Conservation (phyloP, 1,140 invertebrate species). For the Heliothis subflexa region DNA sequence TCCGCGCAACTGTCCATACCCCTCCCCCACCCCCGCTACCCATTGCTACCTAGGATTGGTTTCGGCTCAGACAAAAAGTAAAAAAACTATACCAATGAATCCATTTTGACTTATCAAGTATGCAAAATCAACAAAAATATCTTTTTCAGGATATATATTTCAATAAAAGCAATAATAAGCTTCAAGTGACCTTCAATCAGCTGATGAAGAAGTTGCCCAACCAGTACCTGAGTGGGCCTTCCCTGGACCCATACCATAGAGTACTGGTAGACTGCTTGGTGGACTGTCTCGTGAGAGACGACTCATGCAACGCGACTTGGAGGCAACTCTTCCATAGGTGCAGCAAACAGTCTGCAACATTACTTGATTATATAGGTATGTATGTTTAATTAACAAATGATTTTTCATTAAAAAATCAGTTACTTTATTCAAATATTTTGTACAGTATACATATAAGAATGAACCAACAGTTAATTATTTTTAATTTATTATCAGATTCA, state of each 20-base stretch:
- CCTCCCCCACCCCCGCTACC: too few species aligned
- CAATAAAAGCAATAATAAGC: slow-evolving; percentile 75
- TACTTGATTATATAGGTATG: slow-evolving; percentile 80
- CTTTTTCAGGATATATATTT: slow-evolving; percentile 78
- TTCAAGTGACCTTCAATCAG: slow-evolving; percentile 82
- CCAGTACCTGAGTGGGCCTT: slow-evolving; percentile 71
- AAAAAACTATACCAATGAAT: too few species aligned
- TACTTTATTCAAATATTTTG: too few species aligned
- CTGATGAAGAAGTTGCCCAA: slow-evolving; percentile 82
- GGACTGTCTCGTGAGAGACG: slow-evolving; percentile 71
- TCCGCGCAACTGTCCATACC: too few species aligned
- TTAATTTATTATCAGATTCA: slow-evolving; percentile 58
- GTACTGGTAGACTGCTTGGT: slow-evolving; percentile 73
- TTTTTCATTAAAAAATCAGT: neutral
- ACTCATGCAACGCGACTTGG: slow-evolving; percentile 81
- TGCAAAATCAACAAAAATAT: neutral
- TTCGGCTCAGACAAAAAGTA: too few species aligned
- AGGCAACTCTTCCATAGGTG: slow-evolving; percentile 78
- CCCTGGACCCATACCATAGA: slow-evolving; percentile 70
- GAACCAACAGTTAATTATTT: neutral
- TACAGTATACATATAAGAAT: too few species aligned
- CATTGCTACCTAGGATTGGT: too few species aligned
- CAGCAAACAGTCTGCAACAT: slow-evolving; percentile 77
- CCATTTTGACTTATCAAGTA: too few species aligned
- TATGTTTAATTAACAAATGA: neutral